A percentile compares a stretch with the other conserved stretches of the same genome.
phyloP scores from a whole-genome alignment of 2,888 invertebrate species.

The Drosophila dives region DNA sequence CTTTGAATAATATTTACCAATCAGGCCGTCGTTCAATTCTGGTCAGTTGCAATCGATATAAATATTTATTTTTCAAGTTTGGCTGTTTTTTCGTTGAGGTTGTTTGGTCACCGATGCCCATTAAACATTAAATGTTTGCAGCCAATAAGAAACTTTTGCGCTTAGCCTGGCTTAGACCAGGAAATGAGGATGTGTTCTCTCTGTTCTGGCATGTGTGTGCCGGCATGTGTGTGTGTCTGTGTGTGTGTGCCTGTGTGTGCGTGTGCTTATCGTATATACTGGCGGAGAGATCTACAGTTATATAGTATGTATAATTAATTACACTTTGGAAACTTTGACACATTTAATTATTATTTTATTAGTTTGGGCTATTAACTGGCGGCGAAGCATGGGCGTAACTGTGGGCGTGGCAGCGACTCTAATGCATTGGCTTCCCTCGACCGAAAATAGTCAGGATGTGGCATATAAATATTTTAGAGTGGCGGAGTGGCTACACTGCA shows the following conservation, averaged over 20 bases:
- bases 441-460: slow-evolving; percentile 4
- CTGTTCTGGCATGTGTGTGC: slow-evolving; percentile 2
- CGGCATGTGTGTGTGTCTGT: not conserved
- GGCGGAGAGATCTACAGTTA: slow-evolving; percentile 41
- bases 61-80: slow-evolving; percentile 24
- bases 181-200: slow-evolving; percentile 8
- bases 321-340: slow-evolving; percentile 76
- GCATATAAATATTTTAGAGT: slow-evolving; percentile 44
- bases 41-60: not conserved
- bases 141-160: slow-evolving; percentile 65
- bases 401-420: slow-evolving; percentile 19
- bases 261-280: slow-evolving; percentile 6
- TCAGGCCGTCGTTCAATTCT: not conserved
- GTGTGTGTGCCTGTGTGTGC: not conserved
- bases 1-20: slow-evolving; percentile 4
- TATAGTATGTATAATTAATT: slow-evolving; percentile 78
- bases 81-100: slow-evolving; percentile 45
- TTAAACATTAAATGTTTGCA: slow-evolving; percentile 61
- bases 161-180: slow-evolving; percentile 38
- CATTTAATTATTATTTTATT: slow-evolving; percentile 82
- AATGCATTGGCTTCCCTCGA: slow-evolving; percentile 25
- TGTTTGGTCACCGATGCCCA: slow-evolving; percentile 56
- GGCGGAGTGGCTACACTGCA: slow-evolving; percentile 26
- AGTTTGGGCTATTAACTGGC: slow-evolving; percentile 58
- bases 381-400: slow-evolving; percentile 26